Percentiles rank a stretch among this genome's conserved stretches.
phyloP scores from a whole-genome alignment of 2,888 invertebrate species.

The Eupithecia vulgata region DNA sequence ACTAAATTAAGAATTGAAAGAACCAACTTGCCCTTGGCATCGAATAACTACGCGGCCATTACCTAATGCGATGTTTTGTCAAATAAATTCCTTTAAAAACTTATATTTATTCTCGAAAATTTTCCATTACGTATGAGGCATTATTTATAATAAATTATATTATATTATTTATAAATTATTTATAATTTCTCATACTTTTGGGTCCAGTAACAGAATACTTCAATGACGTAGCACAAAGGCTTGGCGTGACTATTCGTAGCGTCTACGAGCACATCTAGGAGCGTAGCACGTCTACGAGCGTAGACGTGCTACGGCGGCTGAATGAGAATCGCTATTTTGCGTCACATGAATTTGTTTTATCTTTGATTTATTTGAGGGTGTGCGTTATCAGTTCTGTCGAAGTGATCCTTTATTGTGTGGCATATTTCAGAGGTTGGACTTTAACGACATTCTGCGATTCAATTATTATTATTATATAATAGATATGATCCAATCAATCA shows the following conservation, averaged over 20 bases:
- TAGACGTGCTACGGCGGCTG: constrained; percentile 18
- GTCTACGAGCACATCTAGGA: constrained; percentile 17
- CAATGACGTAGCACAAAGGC: background rate
- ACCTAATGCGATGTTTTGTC: no score
- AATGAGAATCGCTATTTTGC: constrained; percentile 17
- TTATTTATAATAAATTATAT: no score
- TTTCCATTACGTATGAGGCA: background rate
- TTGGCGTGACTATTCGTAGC: constrained; percentile 19
- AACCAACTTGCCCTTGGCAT: background rate
- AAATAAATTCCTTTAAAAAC: background rate
- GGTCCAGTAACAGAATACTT: background rate
- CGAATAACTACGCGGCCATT: no score
- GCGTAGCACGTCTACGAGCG: constrained; percentile 25
- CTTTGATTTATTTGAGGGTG: constrained; percentile 1
- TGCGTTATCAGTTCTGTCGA: background rate
- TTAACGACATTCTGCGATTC: background rate
- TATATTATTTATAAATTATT: no score
- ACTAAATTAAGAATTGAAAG: background rate
- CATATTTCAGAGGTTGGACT: background rate
- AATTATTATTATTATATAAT: background rate
- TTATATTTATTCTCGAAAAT: background rate
- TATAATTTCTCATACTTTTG: background rate
- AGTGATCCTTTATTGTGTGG: background rate
- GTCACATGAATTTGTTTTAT: constrained; percentile 23
- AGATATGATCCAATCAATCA: background rate